These are phyloP conservation scores for Garrulus glandarius DNA, from an alignment of 2,797 vertebrate genomes.

Conservation along the genomic window DNA sequence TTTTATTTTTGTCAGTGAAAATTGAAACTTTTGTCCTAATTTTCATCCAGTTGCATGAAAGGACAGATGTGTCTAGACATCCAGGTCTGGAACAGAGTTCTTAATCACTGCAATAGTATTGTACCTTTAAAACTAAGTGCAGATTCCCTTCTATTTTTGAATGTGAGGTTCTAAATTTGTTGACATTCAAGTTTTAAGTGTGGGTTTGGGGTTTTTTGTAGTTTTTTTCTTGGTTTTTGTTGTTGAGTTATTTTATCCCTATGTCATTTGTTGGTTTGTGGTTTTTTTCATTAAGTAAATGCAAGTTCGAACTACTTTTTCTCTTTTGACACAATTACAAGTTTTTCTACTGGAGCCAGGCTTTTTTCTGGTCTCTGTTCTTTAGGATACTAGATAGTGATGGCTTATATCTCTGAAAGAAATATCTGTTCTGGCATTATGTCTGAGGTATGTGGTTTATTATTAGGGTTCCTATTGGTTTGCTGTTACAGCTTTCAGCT, in stretches of 20 bases:
- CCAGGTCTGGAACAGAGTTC: neutral
- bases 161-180: neutral
- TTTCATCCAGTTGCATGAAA: neutral
- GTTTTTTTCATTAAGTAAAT: neutral
- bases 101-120: neutral
- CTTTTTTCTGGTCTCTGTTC: neutral
- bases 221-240: neutral
- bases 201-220: neutral
- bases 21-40: neutral
- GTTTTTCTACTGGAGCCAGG: neutral
- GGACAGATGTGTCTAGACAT: neutral
- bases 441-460: neutral
- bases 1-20: neutral
- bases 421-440: neutral
- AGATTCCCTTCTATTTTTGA: neutral
- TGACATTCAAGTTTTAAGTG: neutral
- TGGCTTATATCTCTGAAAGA: neutral
- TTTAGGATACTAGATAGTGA: neutral
- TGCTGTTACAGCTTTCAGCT: neutral
- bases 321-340: neutral
- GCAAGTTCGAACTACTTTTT: neutral
- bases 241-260: accelerated
- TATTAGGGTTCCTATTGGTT: neutral
- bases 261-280: neutral
- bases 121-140: neutral